phyloP scores from a whole-genome alignment of 2,113 vertebrate genomes.

The Tor tambroides region DNA sequence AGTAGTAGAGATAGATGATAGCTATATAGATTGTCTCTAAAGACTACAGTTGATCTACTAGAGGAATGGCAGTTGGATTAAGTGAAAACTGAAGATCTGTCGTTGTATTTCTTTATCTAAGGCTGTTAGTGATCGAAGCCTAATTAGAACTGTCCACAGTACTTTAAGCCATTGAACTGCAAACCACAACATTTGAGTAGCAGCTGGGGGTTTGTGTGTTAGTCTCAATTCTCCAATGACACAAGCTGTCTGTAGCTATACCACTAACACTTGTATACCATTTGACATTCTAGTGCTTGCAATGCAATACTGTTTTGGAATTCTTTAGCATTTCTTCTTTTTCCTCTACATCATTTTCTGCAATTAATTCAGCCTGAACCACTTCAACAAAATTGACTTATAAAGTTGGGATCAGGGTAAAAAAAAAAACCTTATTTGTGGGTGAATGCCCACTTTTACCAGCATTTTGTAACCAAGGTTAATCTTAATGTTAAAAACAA shows the following conservation, averaged over 20 bases:
- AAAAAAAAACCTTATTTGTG: not conserved
- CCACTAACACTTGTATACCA: not conserved
- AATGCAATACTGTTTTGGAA: not conserved
- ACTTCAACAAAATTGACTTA: too few relatives aligned
- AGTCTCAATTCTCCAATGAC: conserved; percentile 12
- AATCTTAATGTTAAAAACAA: not conserved
- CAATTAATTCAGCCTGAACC: not conserved
- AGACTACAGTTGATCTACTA: not conserved
- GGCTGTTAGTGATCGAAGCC: conserved; percentile 66
- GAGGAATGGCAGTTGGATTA: conserved; percentile 56
- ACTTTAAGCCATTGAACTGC: conserved; percentile 25
- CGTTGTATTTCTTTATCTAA: conserved; percentile 48
- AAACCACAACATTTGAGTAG: conserved; percentile 32
- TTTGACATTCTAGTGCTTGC: not conserved
- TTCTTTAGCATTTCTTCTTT: not conserved
- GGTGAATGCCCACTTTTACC: not conserved
- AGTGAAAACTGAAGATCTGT: conserved; percentile 60
- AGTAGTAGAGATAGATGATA: not conserved
- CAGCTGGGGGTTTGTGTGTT: too few relatives aligned
- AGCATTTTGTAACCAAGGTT: not conserved
- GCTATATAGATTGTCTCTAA: not conserved
- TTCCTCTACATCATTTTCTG: not conserved
- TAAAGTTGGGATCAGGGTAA: not conserved
- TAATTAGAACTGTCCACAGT: conserved; percentile 63
- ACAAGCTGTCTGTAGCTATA: not conserved